phyloP scores from a whole-genome alignment of 2,113 vertebrate species.

The Eclectus roratus region DNA sequence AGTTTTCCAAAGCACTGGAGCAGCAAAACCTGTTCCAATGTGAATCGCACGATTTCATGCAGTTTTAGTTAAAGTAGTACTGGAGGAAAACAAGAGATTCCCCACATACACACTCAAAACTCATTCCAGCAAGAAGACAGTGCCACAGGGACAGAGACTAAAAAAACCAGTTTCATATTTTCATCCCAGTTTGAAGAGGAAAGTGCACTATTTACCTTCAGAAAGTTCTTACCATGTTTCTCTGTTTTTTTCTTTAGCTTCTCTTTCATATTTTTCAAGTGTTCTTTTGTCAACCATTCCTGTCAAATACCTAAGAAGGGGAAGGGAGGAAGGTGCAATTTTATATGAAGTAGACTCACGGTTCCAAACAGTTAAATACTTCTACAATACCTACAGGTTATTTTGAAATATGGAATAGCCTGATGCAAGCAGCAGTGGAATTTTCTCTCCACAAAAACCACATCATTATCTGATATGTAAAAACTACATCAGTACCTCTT shows the following conservation, averaged over 20 bases:
- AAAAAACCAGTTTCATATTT: background rate
- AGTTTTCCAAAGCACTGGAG: background rate
- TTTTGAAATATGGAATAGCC: background rate
- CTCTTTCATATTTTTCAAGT: constrained; percentile 98
- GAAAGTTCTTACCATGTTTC: constrained; percentile 89
- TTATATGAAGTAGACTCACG: background rate
- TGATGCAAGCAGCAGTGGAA: background rate
- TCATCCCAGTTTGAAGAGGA: background rate
- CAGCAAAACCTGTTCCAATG: background rate
- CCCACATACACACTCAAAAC: background rate
- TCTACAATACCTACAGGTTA: background rate
- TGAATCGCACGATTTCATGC: accelerated
- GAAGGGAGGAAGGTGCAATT: background rate
- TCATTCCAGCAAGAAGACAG: background rate
- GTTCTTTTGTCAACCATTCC: constrained; percentile 99
- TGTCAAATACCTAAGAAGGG: constrained; percentile 88
- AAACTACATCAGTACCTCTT: background rate
- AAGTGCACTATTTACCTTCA: background rate
- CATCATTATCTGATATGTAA: background rate
- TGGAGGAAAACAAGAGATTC: background rate
- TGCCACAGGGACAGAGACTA: background rate
- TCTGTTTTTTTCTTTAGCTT: constrained; percentile 99
- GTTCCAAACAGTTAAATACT: background rate
- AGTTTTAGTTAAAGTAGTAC: background rate
- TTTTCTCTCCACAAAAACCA: background rate